Conservation (phyloP, 2,113 vertebrate species). For the Strix aluco region DNA sequence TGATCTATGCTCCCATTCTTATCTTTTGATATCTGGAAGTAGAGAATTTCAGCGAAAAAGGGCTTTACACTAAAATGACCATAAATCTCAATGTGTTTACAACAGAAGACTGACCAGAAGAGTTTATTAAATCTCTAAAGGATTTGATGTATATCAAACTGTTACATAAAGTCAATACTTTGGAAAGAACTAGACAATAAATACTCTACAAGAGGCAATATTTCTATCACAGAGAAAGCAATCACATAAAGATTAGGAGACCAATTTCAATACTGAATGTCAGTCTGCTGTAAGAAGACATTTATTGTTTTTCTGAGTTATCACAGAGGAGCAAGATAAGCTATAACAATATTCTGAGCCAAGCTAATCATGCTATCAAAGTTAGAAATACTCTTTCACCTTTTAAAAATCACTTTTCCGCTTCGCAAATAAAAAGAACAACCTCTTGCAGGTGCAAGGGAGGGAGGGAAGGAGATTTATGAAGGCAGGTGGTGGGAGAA, state of each 20-base stretch:
- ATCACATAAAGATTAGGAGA: slow-evolving; percentile 83
- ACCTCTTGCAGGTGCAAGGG: neutral
- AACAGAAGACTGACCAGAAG: slow-evolving; percentile 80
- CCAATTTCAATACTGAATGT: slow-evolving; percentile 76
- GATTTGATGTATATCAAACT: slow-evolving; percentile 84
- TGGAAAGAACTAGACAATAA: slow-evolving; percentile 81
- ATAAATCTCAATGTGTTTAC: slow-evolving; percentile 83
- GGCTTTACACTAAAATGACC: slow-evolving; percentile 70
- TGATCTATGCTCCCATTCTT: slow-evolving; percentile 55
- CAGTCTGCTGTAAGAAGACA: slow-evolving; percentile 61
- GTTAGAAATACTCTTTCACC: slow-evolving; percentile 49
- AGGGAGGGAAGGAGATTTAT: neutral
- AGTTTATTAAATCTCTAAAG: slow-evolving; percentile 83
- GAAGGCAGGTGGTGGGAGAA: fast-evolving
- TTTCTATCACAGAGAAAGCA: slow-evolving; percentile 80
- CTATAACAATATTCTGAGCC: slow-evolving; percentile 29
- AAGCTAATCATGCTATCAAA: slow-evolving; percentile 38
- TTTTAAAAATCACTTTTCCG: slow-evolving; percentile 52
- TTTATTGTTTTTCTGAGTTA: slow-evolving; percentile 74
- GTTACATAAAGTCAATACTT: slow-evolving; percentile 86
- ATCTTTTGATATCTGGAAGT: slow-evolving; percentile 71
- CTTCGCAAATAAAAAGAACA: slow-evolving; percentile 17
- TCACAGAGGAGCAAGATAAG: slow-evolving; percentile 22
- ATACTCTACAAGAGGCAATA: slow-evolving; percentile 78
- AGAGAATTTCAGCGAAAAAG: slow-evolving; percentile 73